Conservation (phyloP, 2,888 invertebrate species). For the Lasioglossum malachurum region DNA sequence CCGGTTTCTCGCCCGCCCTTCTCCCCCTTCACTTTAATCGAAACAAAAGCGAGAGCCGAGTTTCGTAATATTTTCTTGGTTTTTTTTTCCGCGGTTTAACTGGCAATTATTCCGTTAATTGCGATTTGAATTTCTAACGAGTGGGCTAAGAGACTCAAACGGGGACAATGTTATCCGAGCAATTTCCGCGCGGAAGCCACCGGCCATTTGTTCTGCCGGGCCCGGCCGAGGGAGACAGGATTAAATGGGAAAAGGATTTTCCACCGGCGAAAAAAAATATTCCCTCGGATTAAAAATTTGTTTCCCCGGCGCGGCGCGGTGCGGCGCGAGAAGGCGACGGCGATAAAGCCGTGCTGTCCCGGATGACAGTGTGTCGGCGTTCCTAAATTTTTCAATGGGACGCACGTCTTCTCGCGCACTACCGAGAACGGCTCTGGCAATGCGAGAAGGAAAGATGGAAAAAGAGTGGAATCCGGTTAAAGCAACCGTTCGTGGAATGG, state of each 20-base stretch:
- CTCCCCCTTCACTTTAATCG: not conserved
- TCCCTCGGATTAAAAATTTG: slow-evolving; percentile 46
- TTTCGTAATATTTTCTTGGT: not conserved
- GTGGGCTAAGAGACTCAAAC: slow-evolving; percentile 10
- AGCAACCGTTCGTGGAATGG: not conserved
- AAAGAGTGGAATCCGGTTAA: not conserved
- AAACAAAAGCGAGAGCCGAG: not conserved
- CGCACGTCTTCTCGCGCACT: not conserved
- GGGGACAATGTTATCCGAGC: slow-evolving; percentile 29
- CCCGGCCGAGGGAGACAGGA: slow-evolving; percentile 22
- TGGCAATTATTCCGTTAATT: slow-evolving; percentile 22
- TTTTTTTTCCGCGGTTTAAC: not conserved
- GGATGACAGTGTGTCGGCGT: not conserved
- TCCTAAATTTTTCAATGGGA: slow-evolving; percentile 12
- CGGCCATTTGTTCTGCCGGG: slow-evolving; percentile 26
- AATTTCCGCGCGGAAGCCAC: slow-evolving; percentile 26
- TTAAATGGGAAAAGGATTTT: slow-evolving; percentile 43
- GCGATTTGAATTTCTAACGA: slow-evolving; percentile 29
- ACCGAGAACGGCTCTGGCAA: not conserved
- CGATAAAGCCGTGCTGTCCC: slow-evolving; percentile 7
- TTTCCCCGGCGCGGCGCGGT: not conserved
- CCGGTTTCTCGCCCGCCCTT: too few relatives aligned
- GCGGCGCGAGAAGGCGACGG: not conserved
- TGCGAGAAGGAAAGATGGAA: not conserved
- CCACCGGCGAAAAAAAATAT: slow-evolving; percentile 22